phyloP scores from a whole-genome alignment of 2,888 invertebrate species.

The Antitype chi region DNA sequence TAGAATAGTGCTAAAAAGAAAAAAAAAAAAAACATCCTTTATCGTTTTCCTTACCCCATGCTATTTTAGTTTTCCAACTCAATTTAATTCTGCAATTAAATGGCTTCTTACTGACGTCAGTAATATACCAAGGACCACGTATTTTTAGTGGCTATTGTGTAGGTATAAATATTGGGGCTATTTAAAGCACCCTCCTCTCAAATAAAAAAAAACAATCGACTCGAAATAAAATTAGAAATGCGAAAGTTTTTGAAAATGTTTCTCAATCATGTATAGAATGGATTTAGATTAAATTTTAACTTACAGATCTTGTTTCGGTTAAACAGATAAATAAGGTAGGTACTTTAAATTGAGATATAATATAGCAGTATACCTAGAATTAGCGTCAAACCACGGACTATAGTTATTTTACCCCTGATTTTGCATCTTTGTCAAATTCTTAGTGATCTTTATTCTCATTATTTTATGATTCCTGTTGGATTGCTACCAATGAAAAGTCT shows the following conservation, averaged over 20 bases:
- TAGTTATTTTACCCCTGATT: no score
- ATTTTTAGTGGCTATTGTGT: neutral
- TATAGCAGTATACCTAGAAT: no score
- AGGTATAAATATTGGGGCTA: neutral
- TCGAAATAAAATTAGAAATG: neutral
- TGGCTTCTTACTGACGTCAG: slow-evolving; percentile 6
- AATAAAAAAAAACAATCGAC: neutral
- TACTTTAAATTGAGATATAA: neutral
- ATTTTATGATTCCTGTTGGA: no score
- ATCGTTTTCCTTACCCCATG: neutral
- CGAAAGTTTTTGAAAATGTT: neutral
- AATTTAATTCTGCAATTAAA: neutral
- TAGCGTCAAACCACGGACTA: no score
- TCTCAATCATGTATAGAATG: neutral
- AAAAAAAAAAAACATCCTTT: neutral
- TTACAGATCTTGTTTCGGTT: neutral
- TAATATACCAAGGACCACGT: neutral
- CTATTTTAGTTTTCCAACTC: neutral
- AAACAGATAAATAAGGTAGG: neutral
- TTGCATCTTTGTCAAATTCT: no score
- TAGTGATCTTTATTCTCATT: no score
- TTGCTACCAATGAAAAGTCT: no score
- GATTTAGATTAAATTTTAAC: neutral
- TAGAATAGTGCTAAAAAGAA: slow-evolving; percentile 79
- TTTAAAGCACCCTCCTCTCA: neutral